A percentile compares a stretch with the other conserved stretches of the same genome.
Conservation (phyloP, 2,888 invertebrate species). For the Dromius quadrimaculatus region DNA sequence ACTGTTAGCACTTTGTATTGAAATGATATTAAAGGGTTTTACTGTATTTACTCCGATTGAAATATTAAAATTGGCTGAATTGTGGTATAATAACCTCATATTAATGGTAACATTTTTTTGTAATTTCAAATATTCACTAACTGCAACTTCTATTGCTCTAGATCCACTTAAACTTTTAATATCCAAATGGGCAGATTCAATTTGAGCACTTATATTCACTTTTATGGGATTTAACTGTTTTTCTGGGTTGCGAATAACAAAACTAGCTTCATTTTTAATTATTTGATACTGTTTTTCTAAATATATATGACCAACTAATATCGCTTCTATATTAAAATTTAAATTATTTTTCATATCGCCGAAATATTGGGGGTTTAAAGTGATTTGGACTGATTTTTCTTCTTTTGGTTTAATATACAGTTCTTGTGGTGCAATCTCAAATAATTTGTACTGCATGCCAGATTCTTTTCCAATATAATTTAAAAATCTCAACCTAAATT, state of each 20-base stretch:
- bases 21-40: background rate
- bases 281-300: conserved; percentile 1
- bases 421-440: conserved; percentile 22
- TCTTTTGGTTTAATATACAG: conserved; percentile 4
- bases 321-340: background rate
- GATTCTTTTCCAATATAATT: conserved; percentile 21
- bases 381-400: conserved; percentile 3
- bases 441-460: background rate
- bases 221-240: background rate
- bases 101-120: background rate
- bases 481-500: conserved; percentile 7
- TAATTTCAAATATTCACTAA: background rate
- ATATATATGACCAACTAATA: conserved; percentile 14
- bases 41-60: background rate
- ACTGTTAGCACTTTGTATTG: background rate
- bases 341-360: background rate
- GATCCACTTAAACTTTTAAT: background rate
- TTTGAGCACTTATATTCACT: background rate
- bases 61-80: background rate
- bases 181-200: background rate
- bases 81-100: background rate
- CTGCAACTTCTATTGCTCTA: background rate
- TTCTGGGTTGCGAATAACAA: conserved; percentile 10
- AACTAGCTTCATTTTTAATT: conserved; percentile 3
- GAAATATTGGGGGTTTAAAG: conserved; percentile 1